Conservation (phyloP, 1,140 invertebrate species). For the Drosophila nigrodunni region DNA sequence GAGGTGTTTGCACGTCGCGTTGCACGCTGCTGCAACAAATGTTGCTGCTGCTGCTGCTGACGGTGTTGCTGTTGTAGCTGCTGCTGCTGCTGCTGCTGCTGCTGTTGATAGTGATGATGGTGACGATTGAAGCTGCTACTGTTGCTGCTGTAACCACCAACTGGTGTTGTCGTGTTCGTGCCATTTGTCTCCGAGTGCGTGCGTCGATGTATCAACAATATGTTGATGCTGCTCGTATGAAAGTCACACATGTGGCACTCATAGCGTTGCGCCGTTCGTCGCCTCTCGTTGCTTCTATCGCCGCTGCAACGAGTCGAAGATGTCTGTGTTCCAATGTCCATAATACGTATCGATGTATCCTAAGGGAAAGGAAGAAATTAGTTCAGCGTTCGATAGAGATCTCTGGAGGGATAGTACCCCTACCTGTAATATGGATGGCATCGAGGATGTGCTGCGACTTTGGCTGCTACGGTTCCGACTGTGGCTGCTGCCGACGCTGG, state of each 20-base stretch:
- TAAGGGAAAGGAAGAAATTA: not conserved
- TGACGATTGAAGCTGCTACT: not conserved
- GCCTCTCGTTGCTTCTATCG: not conserved
- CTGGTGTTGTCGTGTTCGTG: not conserved
- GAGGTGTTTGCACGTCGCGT: conserved; percentile 48
- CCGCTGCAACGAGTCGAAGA: not conserved
- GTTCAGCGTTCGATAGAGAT: too few relatives aligned
- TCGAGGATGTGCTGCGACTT: conserved; percentile 4
- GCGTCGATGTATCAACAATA: conserved; percentile 60
- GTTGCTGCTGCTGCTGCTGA: conserved; percentile 2
- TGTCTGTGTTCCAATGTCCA: conserved; percentile 53
- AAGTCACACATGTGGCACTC: conserved; percentile 60
- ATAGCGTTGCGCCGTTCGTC: conserved; percentile 28
- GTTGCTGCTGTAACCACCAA: not conserved
- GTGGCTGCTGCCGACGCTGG: conserved; percentile 10
- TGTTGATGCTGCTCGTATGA: conserved; percentile 64
- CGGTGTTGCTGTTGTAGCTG: conserved; percentile 2
- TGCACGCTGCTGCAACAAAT: conserved; percentile 16
- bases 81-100: conserved; percentile 22
- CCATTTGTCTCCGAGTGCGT: conserved; percentile 39
- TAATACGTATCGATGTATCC: conserved; percentile 61
- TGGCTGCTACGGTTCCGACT: conserved; percentile 10
- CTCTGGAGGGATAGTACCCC: too few relatives aligned
- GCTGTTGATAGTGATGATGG: conserved; percentile 31
- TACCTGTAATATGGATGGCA: conserved; percentile 15